Evolutionary conservation across 35 echinoderm and acorn worm genomes (phyloP).

Genomic region (Ophioderma brevispina): DNA sequence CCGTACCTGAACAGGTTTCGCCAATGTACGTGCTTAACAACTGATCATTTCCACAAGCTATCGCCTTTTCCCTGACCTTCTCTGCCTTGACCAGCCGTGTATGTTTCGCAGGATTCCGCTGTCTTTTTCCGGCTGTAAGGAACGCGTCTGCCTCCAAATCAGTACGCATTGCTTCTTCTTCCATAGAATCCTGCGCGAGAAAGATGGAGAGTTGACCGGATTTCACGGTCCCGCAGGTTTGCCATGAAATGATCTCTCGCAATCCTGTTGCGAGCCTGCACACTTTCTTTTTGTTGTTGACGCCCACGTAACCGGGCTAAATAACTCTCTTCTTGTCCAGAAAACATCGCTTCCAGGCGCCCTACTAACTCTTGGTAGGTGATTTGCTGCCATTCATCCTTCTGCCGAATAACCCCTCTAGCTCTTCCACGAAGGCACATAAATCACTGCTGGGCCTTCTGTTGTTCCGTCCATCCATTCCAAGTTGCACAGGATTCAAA

Average conservation of each 20-base stretch:
- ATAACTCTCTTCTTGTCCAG: not conserved
- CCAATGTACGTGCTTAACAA: too few relatives aligned
- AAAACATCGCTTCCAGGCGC: not conserved
- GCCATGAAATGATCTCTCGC: not conserved
- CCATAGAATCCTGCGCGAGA: too few relatives aligned
- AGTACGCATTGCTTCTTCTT: too few relatives aligned
- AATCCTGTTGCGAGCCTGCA: not conserved
- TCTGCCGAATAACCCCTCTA: not conserved
- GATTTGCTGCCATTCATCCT: not conserved
- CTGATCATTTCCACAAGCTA: too few relatives aligned
- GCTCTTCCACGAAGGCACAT: not conserved
- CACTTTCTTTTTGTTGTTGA: not conserved
- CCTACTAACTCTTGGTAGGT: not conserved
- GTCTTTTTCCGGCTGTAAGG: too few relatives aligned
- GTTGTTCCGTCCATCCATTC: not conserved
- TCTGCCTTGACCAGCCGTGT: too few relatives aligned
- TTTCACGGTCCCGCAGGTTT: not conserved
- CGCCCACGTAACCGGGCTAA: not conserved
- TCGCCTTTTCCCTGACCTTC: too few relatives aligned
- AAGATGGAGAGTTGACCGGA: not conserved
- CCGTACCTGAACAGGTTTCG: too few relatives aligned
- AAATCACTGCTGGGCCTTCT: not conserved
- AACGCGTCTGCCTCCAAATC: too few relatives aligned
- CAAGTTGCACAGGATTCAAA: not conserved
- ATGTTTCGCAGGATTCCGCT: too few relatives aligned